phyloP scores from a whole-genome alignment of 2,797 vertebrate genomes.

The Triplophysa bombifrons region DNA sequence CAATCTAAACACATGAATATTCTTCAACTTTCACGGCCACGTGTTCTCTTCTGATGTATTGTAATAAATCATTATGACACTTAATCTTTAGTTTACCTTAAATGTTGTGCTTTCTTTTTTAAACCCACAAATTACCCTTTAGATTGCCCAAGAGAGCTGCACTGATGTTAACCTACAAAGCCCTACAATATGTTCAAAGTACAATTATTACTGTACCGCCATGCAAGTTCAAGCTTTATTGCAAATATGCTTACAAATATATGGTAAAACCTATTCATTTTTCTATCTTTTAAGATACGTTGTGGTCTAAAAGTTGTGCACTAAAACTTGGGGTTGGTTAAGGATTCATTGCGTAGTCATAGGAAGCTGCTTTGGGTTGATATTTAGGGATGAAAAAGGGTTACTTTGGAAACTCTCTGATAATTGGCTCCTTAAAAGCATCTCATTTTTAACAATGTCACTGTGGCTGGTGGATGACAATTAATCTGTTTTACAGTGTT shows the following conservation, averaged over 20 bases:
- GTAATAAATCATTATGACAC: conserved; percentile 25
- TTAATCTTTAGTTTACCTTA: conserved; percentile 32
- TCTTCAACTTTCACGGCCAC: conserved; percentile 1
- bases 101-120: neutral
- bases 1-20: conserved; percentile 21
- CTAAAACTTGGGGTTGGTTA: conserved; percentile 18
- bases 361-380: conserved; percentile 55
- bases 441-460: conserved; percentile 85
- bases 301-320: conserved; percentile 12
- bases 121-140: neutral
- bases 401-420: conserved; percentile 81
- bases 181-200: neutral
- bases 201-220: neutral
- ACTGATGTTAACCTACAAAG: neutral
- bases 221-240: neutral
- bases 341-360: conserved; percentile 24
- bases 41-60: conserved; percentile 7
- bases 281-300: neutral
- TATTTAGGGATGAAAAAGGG: conserved; percentile 68
- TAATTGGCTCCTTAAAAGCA: conserved; percentile 82
- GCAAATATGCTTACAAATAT: neutral
- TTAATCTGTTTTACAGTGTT: conserved; percentile 83
- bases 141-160: neutral
- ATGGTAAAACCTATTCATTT: neutral
- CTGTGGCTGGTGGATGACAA: conserved; percentile 80